phyloP scores from a whole-genome alignment of 2,888 invertebrate genomes.

The Drosophila anomelani region DNA sequence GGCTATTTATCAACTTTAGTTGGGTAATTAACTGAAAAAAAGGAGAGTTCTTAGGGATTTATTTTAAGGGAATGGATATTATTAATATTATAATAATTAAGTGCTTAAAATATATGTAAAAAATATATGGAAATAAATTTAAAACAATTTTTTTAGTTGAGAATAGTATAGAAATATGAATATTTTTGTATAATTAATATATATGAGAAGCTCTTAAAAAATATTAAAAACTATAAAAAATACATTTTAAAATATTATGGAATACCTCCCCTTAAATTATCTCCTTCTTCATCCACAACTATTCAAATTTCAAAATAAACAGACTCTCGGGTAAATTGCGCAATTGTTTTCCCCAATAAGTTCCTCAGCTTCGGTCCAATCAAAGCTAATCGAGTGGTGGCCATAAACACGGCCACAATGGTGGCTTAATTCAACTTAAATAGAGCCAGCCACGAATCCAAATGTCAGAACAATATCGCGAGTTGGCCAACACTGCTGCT shows the following conservation, averaged over 20 bases:
- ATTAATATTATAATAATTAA: neutral
- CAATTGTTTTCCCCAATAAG: slow-evolving; percentile 1
- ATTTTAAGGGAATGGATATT: neutral
- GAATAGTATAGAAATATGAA: neutral
- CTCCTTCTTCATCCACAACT: neutral
- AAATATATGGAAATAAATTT: neutral
- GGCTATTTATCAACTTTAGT: neutral
- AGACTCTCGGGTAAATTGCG: slow-evolving; percentile 1
- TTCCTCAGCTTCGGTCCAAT: slow-evolving; percentile 17
- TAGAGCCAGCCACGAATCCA: slow-evolving; percentile 18
- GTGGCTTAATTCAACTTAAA: slow-evolving; percentile 20
- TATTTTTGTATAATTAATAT: neutral
- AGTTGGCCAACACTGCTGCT: slow-evolving; percentile 26
- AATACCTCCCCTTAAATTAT: neutral
- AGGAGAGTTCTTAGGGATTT: neutral
- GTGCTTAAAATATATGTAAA: neutral
- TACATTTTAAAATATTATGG: too few species aligned
- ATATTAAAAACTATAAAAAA: too few species aligned
- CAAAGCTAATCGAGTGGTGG: slow-evolving; percentile 23
- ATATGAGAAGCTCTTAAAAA: neutral
- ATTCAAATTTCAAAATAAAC: slow-evolving; percentile 10
- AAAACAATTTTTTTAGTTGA: neutral
- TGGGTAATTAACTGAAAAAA: neutral
- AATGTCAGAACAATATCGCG: slow-evolving; percentile 43
- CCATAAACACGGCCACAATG: slow-evolving; percentile 23